Conservation (phyloP, 1,140 invertebrate species). For the Amyelois transitella region DNA sequence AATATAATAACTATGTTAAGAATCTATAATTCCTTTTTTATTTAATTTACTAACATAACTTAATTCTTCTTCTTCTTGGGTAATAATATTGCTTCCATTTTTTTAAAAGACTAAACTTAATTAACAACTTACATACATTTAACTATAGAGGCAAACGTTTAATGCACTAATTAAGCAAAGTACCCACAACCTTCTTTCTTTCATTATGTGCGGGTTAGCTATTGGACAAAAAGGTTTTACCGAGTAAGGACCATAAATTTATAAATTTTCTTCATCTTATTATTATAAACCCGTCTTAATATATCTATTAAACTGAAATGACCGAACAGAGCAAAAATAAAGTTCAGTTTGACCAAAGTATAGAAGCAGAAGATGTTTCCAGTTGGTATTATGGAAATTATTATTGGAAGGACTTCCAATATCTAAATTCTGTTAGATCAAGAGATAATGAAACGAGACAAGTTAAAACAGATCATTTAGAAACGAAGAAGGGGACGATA, state of each 20-base stretch:
- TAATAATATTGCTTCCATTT: too few species aligned
- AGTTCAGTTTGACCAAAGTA: neutral
- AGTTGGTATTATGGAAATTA: conserved; percentile 36
- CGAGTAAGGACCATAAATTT: too few species aligned
- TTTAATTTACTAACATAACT: too few species aligned
- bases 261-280: too few species aligned
- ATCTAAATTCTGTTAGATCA: conserved; percentile 29
- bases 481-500: conserved; percentile 18
- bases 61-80: too few species aligned
- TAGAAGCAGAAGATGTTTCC: neutral
- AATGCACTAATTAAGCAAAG: neutral
- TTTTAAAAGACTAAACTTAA: neutral
- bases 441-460: conserved; percentile 22
- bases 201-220: neutral
- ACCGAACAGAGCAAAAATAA: neutral
- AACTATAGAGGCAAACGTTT: too few species aligned
- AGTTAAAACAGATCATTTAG: conserved; percentile 15
- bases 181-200: neutral
- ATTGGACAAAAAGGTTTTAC: neutral
- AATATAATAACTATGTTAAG: too few species aligned
- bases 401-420: conserved; percentile 55
- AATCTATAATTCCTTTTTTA: too few species aligned
- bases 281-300: too few species aligned
- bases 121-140: neutral
- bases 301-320: too few species aligned